A percentile compares a stretch with the other conserved stretches of the same genome.
phyloP scores from a whole-genome alignment of 35 echinoderm and acorn worm species.

The Antedon bifida region DNA sequence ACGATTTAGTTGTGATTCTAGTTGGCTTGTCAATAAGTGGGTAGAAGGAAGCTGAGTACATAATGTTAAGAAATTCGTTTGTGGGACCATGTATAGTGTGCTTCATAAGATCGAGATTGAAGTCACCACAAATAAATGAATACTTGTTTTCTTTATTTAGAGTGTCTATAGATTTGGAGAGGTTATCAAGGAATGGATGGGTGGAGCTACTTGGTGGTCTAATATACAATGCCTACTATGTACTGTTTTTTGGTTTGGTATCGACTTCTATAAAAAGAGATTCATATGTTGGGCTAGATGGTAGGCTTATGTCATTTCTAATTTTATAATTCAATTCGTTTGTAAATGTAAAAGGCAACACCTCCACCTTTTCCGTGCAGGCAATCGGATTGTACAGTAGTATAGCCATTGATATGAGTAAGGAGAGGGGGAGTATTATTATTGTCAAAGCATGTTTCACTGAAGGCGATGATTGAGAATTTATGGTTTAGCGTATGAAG shows the following conservation, averaged over 20 bases:
- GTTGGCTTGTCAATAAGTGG: no score
- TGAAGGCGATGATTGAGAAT: no score
- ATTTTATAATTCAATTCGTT: not conserved
- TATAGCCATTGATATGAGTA: not conserved
- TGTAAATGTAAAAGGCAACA: not conserved
- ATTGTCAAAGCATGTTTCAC: no score
- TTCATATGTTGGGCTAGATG: not conserved
- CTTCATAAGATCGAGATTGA: no score
- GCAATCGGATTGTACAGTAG: not conserved
- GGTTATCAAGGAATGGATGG: not conserved
- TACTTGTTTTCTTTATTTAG: not conserved
- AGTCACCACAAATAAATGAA: no score
- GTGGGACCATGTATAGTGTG: no score
- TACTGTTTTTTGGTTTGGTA: not conserved
- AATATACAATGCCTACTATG: not conserved
- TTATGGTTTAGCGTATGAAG: no score
- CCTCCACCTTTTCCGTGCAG: no score
- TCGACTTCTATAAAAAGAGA: not conserved
- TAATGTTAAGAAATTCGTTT: no score
- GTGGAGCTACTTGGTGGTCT: not conserved
- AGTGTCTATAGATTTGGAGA: not conserved
- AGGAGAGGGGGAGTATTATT: no score
- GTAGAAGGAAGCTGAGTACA: no score
- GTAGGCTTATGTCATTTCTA: not conserved
- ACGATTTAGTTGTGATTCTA: no score